Evolutionary conservation across 2,113 vertebrate genomes (phyloP).

Genomic region (Dissostichus mawsoni): DNA sequence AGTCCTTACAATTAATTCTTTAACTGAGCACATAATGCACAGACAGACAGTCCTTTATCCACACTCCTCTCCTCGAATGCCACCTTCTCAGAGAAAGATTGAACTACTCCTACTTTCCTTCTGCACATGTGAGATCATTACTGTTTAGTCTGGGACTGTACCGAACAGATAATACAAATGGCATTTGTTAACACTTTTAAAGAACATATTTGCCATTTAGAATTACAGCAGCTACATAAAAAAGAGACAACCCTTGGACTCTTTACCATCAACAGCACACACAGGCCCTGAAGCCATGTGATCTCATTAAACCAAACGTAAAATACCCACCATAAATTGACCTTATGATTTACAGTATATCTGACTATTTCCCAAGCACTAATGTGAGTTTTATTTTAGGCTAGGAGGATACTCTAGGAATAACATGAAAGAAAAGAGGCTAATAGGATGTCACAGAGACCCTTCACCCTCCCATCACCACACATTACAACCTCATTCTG

Average conservation of each 20-base stretch:
- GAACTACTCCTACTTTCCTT: background rate
- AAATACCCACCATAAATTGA: background rate
- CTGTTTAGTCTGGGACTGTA: background rate
- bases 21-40: background rate
- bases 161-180: background rate
- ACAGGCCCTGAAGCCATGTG: background rate
- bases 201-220: background rate
- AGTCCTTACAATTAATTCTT: too few relatives aligned
- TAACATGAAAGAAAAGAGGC: background rate
- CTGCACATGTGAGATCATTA: background rate
- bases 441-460: too few relatives aligned
- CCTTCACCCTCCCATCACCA: too few relatives aligned
- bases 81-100: constrained; percentile 1
- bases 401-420: background rate
- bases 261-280: background rate
- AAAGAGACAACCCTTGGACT: background rate
- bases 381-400: constrained; percentile 1
- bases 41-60: background rate
- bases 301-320: constrained; percentile 21
- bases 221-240: background rate
- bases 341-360: background rate
- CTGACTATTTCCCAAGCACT: constrained; percentile 6
- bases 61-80: background rate
- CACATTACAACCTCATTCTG: too few relatives aligned
- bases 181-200: background rate